Conservation (phyloP, 2,113 vertebrate species). For the Muntiacus reevesi region DNA sequence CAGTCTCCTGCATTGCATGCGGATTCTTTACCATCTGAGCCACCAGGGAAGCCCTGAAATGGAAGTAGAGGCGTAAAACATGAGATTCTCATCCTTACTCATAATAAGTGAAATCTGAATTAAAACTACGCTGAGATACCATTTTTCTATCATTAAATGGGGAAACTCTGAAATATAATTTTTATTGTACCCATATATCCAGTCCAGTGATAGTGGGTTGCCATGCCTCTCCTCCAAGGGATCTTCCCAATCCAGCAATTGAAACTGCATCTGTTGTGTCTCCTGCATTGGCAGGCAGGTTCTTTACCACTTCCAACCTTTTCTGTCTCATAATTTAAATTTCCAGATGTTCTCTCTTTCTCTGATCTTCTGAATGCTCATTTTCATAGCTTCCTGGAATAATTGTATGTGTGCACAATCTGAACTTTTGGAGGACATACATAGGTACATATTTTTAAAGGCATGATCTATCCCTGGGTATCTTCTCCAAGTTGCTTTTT, state of each 20-base stretch:
- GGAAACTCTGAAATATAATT: not conserved
- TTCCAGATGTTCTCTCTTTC: not conserved
- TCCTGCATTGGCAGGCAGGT: not conserved
- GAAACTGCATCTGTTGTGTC: not conserved
- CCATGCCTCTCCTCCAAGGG: not conserved
- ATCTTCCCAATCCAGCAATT: not conserved
- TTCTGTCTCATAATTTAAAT: not conserved
- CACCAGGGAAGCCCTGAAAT: not conserved
- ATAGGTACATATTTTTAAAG: not conserved
- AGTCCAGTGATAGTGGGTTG: not conserved
- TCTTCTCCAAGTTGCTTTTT: not conserved
- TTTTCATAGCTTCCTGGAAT: slow-evolving; percentile 25
- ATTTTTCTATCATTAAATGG: not conserved
- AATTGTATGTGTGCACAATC: not conserved
- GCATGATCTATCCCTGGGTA: not conserved
- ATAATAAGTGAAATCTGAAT: not conserved
- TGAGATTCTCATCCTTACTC: not conserved
- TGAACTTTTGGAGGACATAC: not conserved
- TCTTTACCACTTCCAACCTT: not conserved
- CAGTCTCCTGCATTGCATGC: not conserved
- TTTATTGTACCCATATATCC: not conserved
- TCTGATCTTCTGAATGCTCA: not conserved
- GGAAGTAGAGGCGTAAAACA: not conserved
- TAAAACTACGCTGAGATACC: not conserved
- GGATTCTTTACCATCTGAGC: not conserved